Percentiles rank a stretch among this genome's conserved stretches.
Conservation (phyloP, 53 echinoderm and acorn worm genomes). For the Apostichopus leukothele region DNA sequence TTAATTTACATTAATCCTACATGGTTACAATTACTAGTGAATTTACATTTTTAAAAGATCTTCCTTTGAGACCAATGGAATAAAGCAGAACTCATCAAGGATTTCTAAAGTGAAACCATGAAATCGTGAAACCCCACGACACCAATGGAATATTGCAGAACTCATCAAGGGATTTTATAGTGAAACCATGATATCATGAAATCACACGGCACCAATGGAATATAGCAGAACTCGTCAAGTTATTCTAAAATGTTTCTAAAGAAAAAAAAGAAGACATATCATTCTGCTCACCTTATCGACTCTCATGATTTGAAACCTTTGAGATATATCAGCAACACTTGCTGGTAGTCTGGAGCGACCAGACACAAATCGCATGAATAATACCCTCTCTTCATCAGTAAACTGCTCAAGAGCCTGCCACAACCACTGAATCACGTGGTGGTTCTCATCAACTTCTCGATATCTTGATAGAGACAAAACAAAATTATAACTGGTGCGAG, state of each 20-base stretch:
- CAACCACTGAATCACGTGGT: conserved; percentile 90
- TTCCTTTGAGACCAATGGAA: no score
- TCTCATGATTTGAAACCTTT: conserved; percentile 98
- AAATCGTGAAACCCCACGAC: no score
- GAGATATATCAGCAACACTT: conserved; percentile 96
- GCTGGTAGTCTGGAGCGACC: conserved; percentile 90
- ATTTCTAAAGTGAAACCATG: no score
- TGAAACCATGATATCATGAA: neutral
- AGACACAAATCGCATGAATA: conserved; percentile 99
- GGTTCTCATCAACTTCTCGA: conserved; percentile 93
- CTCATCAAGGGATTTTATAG: neutral
- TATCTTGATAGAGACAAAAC: conserved; percentile 55
- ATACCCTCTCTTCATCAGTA: conserved; percentile 90
- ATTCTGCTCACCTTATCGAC: conserved; percentile 82
- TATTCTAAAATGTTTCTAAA: neutral
- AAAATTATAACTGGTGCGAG: no score
- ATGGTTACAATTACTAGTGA: no score
- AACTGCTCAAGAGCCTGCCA: conserved; percentile 95
- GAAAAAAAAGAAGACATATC: no score
- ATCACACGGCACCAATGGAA: neutral
- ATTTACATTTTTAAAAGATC: no score
- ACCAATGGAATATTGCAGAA: no score
- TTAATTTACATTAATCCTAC: no score
- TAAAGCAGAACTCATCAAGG: no score
- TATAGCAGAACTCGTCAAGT: no score